Conservation (phyloP, 1,140 invertebrate species). For the Aricia agestis region DNA sequence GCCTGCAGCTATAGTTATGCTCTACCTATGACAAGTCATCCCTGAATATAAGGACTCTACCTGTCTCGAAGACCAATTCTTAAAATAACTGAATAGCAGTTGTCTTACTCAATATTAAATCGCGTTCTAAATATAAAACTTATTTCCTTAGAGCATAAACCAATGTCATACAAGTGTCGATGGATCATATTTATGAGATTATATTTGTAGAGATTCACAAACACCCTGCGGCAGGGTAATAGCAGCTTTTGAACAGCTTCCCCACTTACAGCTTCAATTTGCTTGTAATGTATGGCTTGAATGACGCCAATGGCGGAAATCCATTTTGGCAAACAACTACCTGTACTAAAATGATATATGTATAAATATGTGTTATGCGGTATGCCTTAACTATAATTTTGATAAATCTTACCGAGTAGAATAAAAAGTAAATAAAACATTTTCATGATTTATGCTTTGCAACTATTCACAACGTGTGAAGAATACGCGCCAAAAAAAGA, state of each 20-base stretch:
- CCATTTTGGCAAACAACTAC: background rate
- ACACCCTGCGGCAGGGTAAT: background rate
- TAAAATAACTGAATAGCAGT: background rate
- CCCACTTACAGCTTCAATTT: background rate
- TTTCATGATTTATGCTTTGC: too few species aligned
- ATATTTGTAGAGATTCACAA: slow-evolving; percentile 1
- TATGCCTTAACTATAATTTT: too few species aligned
- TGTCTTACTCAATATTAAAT: background rate
- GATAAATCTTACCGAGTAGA: too few species aligned
- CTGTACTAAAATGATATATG: too few species aligned
- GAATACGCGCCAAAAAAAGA: background rate
- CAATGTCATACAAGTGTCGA: background rate
- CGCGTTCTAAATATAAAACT: background rate
- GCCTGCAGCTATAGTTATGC: too few species aligned
- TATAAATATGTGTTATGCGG: too few species aligned
- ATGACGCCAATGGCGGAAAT: background rate
- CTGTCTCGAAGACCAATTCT: too few species aligned
- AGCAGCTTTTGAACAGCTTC: background rate
- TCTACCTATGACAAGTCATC: too few species aligned
- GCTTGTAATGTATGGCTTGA: background rate
- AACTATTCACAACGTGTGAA: too few species aligned
- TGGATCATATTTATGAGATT: background rate
- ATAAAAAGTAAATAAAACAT: too few species aligned
- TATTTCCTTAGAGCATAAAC: background rate
- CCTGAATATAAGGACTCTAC: too few species aligned